A percentile compares a stretch with the other conserved stretches of the same genome.
phyloP scores from a whole-genome alignment of 2,797 vertebrate genomes.

The Macropodus opercularis region DNA sequence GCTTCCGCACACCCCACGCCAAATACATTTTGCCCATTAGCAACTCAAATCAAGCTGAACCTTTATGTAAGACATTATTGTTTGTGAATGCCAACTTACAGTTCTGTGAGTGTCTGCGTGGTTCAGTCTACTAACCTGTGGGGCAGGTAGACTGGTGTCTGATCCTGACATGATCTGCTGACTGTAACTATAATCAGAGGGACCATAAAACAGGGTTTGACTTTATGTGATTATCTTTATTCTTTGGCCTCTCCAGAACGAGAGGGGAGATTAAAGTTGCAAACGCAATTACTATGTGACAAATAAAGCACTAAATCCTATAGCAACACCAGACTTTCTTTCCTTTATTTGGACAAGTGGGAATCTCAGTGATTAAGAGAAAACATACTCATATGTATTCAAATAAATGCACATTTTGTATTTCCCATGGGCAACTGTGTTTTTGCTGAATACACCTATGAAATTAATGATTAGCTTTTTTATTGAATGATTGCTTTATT shows the following conservation, averaged over 20 bases:
- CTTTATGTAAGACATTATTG: neutral
- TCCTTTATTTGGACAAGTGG: neutral
- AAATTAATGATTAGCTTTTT: neutral
- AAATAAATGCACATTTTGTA: neutral
- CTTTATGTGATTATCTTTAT: slow-evolving; percentile 31
- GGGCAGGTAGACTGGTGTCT: neutral
- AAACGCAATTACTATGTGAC: neutral
- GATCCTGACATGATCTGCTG: slow-evolving; percentile 23
- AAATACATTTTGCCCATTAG: neutral
- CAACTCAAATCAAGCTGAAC: neutral
- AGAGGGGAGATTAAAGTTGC: neutral
- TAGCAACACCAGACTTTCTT: neutral
- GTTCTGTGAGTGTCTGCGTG: slow-evolving; percentile 15
- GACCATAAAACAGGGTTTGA: slow-evolving; percentile 55
- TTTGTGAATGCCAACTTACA: slow-evolving; percentile 18
- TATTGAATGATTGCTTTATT: neutral
- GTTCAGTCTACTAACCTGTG: slow-evolving; percentile 6
- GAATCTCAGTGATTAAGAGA: too few relatives aligned
- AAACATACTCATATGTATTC: too few relatives aligned
- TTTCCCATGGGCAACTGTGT: too few relatives aligned
- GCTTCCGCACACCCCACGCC: neutral
- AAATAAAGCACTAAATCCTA: neutral
- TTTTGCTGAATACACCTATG: neutral
- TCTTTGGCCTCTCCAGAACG: slow-evolving; percentile 50
- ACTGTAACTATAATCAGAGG: slow-evolving; percentile 21